Evolutionary conservation across 2,888 invertebrate genomes (phyloP), one percentile per base, ranked within the genome.

Genomic region (Lasioglossum leucozonium): DNA sequence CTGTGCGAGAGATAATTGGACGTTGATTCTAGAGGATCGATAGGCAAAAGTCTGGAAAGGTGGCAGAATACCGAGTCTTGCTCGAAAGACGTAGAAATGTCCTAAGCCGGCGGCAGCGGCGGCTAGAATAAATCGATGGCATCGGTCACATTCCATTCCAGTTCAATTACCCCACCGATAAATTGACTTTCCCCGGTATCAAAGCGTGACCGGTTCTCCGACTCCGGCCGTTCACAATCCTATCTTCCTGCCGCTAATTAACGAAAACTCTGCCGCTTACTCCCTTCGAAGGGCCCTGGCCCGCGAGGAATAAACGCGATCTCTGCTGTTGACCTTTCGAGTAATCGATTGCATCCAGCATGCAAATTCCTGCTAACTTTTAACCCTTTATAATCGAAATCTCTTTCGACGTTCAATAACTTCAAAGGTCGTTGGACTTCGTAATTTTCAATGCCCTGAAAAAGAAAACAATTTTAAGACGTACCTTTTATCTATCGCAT

Each of bases 61-160:
- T 51, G 34, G 51, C 72, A 18, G 18, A 47, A 13, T 1, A 22
- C 18, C 47, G 10, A 67, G 51, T 72, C 71, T 75, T 37, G 16
- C n/a, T 16, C 26, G 79, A 78, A 79, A 83, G 65, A 79, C 75
- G 47, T 47, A 62, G 69, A 79, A 77, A 72, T 47, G 76, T 79
- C 26, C 73, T 40, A 79, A 78, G 82, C 75, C 62, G 42, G 37
- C 18, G 22, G 51, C 13, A 16, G 11, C 47, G 69, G 26, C 13
- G n/a, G 26, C 55, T 67, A 44, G 65, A 79, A 72, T 79, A 80
- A 75, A 78, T 82, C 82, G 79, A 86, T 84, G 84, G 79, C 88
- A 88, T 84, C 80, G 84, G 87, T 83, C 83, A 85, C 84, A 86
- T 87, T 87, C 86, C 83, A 77, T 87, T 89, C 79, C 84, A 79